Conservation (phyloP, 1,140 invertebrate species). For the Portunus trituberculatus region DNA sequence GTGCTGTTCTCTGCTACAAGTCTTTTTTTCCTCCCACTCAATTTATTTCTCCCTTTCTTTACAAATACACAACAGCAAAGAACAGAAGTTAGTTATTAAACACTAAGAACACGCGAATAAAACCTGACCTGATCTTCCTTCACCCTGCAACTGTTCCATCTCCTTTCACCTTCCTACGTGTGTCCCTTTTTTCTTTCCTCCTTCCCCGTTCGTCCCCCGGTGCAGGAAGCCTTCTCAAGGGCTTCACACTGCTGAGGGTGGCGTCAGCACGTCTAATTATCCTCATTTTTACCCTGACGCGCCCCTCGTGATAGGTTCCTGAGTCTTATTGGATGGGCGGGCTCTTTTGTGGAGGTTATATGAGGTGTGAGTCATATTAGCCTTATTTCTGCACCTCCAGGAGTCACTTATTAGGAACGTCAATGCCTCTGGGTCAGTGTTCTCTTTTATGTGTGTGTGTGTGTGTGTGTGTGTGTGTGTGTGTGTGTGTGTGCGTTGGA, state of each 20-base stretch:
- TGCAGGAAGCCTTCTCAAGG: constrained; percentile 6
- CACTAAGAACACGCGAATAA: too few relatives aligned
- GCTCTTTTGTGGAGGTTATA: neutral
- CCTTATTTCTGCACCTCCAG: neutral
- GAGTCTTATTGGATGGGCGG: neutral
- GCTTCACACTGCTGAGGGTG: neutral
- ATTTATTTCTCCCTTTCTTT: neutral
- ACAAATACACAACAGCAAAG: neutral
- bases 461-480: too few relatives aligned
- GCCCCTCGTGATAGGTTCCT: neutral
- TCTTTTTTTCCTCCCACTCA: neutral
- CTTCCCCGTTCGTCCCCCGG: neutral
- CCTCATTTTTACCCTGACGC: constrained; percentile 4
- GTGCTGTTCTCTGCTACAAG: neutral
- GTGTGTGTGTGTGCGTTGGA: too few relatives aligned
- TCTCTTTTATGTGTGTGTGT: neutral
- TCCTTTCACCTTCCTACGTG: neutral
- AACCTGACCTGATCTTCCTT: neutral
- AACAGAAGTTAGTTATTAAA: too few relatives aligned
- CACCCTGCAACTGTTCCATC: neutral
- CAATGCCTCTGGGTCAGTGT: neutral
- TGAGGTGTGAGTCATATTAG: constrained; percentile 11
- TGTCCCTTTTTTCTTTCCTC: neutral
- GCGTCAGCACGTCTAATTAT: constrained; percentile 12
- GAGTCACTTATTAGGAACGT: neutral